These are phyloP conservation scores for Oxyruncus cristatus DNA, from an alignment of 2,113 vertebrate genomes.

Conservation along the genomic window DNA sequence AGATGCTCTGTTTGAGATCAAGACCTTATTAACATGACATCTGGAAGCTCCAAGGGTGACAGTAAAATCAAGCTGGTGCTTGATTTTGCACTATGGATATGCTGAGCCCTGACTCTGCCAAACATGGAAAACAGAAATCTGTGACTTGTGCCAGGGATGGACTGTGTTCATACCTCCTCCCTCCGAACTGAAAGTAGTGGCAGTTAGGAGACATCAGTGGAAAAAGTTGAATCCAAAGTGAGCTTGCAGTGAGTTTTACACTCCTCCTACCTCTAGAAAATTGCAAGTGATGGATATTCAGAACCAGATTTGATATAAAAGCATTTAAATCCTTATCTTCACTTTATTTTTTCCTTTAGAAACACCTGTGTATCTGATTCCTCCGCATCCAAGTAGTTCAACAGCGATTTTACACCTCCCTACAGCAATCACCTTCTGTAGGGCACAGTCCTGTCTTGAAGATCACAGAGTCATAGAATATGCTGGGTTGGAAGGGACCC, in stretches of 20 bases:
- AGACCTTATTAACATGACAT: neutral
- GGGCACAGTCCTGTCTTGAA: neutral
- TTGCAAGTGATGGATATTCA: neutral
- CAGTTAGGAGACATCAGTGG: neutral
- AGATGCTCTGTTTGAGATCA: neutral
- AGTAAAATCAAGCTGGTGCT: neutral
- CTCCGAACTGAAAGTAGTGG: neutral
- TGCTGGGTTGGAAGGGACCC: neutral
- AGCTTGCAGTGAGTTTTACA: neutral
- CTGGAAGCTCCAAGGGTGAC: neutral
- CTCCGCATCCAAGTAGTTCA: neutral
- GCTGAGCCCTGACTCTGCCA: neutral
- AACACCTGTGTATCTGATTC: neutral
- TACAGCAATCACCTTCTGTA: neutral
- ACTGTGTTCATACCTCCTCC: neutral
- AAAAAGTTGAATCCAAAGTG: fast-evolving
- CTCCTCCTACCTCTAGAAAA: neutral
- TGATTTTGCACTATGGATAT: neutral
- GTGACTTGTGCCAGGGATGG: neutral
- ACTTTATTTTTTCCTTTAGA: too few species aligned
- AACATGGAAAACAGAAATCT: neutral
- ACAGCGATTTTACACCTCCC: neutral
- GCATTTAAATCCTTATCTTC: neutral
- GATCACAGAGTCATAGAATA: neutral
- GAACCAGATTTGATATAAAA: neutral